phyloP scores from a whole-genome alignment of 2,797 vertebrate species.

The Gila robusta region DNA sequence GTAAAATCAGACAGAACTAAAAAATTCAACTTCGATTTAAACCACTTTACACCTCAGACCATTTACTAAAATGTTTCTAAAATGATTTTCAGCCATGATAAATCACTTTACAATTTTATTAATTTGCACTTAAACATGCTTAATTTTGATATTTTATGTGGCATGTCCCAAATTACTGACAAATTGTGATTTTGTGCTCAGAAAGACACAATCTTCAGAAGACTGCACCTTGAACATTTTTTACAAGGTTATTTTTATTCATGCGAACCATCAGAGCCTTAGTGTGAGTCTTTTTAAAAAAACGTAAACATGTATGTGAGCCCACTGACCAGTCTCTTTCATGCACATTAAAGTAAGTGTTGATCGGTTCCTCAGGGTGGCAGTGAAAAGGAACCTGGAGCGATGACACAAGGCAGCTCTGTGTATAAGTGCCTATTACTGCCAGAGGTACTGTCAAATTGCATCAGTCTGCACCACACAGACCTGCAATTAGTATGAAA shows the following conservation, averaged over 20 bases:
- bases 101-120: neutral
- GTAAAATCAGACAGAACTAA: neutral
- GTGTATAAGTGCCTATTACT: slow-evolving; percentile 53
- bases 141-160: neutral
- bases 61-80: neutral
- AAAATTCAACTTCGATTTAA: neutral
- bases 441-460: slow-evolving; percentile 48
- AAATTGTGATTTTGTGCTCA: neutral
- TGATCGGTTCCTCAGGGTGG: neutral
- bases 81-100: neutral
- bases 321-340: neutral
- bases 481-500: slow-evolving; percentile 57
- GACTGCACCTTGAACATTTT: neutral
- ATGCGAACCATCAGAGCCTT: neutral
- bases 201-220: neutral
- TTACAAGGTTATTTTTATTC: neutral
- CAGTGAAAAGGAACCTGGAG: slow-evolving; percentile 3
- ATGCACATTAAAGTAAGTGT: neutral
- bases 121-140: neutral
- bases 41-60: neutral
- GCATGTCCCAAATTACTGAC: neutral
- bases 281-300: neutral
- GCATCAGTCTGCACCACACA: slow-evolving; percentile 39
- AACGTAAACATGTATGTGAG: neutral
- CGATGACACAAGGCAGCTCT: slow-evolving; percentile 24